Evolutionary conservation across 2,888 invertebrate genomes (phyloP), one percentile per base, ranked within the genome.

Genomic region (Rhagophthalmus giganteus): DNA sequence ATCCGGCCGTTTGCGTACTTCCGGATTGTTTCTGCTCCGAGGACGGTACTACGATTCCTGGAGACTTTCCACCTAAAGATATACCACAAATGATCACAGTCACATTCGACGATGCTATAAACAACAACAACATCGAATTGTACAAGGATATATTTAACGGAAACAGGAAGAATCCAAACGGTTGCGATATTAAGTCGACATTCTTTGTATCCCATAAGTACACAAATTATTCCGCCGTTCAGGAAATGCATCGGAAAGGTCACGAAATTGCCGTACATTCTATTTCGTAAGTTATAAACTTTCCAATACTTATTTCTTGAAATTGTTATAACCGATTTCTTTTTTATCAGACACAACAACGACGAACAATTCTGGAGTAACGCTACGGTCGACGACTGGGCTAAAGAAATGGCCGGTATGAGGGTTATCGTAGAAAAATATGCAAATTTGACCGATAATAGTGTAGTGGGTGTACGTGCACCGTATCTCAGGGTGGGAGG

Each of bases 11-110:
- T 54, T 94, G 94, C 71, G 86, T 86, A 16, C 79, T 94, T 57
- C 94, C 94, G 25, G 94, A 94, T 73, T 94, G 94, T 73, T 94
- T 93, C 86, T 94, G 94, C 71, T 93, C 93, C 6, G 92, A 93
- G 73, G 93, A 93, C 69, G 93, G 93, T 58, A 93, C 93, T 25
- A 79, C 82, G 30, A 87, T 92, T 62, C 93, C 93, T 55, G 90
- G 90, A 8, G 90, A 92, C 69, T 76, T 92, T 35, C 90, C 90
- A 8, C 73, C 85, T 55, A 88, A 85, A 76, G 90, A 92, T 67
- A 90, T 94, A 0, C 94, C 94, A 2, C 93, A 94, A 79, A 94
- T 94, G 94, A 87, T 94, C 69, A 93, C 91, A 48, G 88, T 94
- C 70, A 94, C 94, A 38, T 94, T 94, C 72, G 94, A 94, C 70